Conservation (phyloP, 2,888 invertebrate species). For the Syritta pipiens region DNA sequence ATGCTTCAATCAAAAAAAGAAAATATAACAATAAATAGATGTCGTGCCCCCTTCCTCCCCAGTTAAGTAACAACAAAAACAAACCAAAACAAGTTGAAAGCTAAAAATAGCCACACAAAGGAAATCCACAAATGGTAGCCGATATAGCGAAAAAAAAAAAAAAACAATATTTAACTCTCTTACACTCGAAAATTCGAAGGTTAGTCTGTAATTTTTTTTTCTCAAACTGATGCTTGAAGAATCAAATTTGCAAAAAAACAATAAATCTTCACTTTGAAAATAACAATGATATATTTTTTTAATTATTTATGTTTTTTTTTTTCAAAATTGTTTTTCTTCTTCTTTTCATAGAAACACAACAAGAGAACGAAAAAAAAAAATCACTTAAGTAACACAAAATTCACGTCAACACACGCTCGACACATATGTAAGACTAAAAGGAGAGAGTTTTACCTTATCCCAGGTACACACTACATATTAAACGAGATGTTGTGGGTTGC, state of each 20-base stretch:
- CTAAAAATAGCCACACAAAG: constrained; percentile 69
- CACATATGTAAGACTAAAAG: constrained; percentile 70
- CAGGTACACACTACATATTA: constrained; percentile 58
- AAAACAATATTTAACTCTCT: neutral
- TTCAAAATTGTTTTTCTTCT: constrained; percentile 10
- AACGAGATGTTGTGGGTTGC: constrained; percentile 66
- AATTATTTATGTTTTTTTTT: neutral
- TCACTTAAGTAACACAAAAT: constrained; percentile 53
- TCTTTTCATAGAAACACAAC: neutral
- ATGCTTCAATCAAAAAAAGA: too few relatives aligned
- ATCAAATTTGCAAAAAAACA: too few relatives aligned
- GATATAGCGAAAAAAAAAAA: constrained; percentile 22
- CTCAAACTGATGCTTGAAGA: too few relatives aligned
- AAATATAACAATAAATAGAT: too few relatives aligned
- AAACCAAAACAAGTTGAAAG: constrained; percentile 64
- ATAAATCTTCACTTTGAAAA: too few relatives aligned
- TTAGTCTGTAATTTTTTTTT: neutral
- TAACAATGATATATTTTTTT: constrained; percentile 5
- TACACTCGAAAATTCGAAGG: constrained; percentile 3
- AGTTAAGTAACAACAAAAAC: constrained; percentile 9
- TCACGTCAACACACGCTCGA: constrained; percentile 70
- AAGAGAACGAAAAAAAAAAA: neutral
- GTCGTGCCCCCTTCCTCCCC: too few relatives aligned
- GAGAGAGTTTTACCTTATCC: constrained; percentile 70
- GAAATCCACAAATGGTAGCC: constrained; percentile 62